phyloP scores from a whole-genome alignment of 2,888 invertebrate species.

The Coelinius sp. region DNA sequence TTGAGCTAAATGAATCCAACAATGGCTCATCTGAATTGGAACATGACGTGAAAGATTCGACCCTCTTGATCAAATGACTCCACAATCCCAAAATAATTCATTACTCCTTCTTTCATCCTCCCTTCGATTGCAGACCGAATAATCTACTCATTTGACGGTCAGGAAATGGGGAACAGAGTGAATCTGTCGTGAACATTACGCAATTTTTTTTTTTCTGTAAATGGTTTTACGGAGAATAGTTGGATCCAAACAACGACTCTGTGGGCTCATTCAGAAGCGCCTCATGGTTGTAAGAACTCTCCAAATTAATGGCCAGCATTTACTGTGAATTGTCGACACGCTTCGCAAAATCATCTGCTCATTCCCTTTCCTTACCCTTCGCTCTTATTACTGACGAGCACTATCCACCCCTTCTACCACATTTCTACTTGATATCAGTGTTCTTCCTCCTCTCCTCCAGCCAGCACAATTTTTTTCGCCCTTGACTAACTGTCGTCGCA shows the following conservation, averaged over 20 bases:
- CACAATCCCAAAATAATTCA: too few relatives aligned
- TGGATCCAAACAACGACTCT: neutral
- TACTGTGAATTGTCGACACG: constrained; percentile 54
- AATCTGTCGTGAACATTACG: too few relatives aligned
- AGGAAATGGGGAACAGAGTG: too few relatives aligned
- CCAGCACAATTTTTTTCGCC: constrained; percentile 33
- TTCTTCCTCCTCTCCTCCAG: constrained; percentile 26
- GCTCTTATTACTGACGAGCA: neutral
- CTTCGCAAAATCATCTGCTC: constrained; percentile 36
- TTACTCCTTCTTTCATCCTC: too few relatives aligned
- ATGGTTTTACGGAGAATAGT: neutral
- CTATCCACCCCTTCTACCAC: neutral
- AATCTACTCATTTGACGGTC: too few relatives aligned
- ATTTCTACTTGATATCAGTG: neutral
- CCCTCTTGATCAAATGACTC: too few relatives aligned
- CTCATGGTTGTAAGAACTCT: constrained; percentile 37
- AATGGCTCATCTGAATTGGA: too few relatives aligned
- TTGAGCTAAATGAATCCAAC: too few relatives aligned
- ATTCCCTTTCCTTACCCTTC: neutral
- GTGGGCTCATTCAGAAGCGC: neutral
- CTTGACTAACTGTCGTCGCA: constrained; percentile 20
- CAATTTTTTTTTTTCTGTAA: neutral
- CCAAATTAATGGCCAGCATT: constrained; percentile 59
- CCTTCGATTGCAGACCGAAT: too few relatives aligned
- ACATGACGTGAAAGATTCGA: too few relatives aligned